Conservation (phyloP, 2,888 invertebrate species). For the Ophioninae sp. region DNA sequence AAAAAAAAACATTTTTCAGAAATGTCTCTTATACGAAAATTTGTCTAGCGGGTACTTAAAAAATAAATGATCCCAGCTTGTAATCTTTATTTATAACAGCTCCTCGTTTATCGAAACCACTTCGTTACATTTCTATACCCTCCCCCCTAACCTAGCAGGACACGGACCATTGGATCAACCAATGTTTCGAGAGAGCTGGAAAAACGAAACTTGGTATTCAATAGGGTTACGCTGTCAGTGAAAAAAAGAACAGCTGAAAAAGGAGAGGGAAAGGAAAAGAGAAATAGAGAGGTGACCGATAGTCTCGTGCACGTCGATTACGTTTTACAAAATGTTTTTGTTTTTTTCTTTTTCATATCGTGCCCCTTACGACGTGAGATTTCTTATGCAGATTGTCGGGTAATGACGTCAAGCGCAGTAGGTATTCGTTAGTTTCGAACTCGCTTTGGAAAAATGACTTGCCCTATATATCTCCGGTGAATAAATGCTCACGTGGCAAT, state of each 20-base stretch:
- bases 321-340: background rate
- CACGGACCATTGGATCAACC: background rate
- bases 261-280: background rate
- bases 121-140: background rate
- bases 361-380: slow-evolving; percentile 18
- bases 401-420: slow-evolving; percentile 51
- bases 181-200: background rate
- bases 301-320: background rate
- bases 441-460: slow-evolving; percentile 40
- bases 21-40: background rate
- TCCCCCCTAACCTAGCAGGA: background rate
- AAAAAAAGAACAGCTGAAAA: background rate
- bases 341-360: background rate
- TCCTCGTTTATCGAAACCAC: background rate
- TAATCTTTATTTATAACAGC: too few species aligned
- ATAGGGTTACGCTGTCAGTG: background rate
- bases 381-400: slow-evolving; percentile 48
- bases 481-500: slow-evolving; percentile 4
- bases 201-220: background rate
- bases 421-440: slow-evolving; percentile 45
- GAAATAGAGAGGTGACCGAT: background rate
- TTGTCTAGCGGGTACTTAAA: too few species aligned
- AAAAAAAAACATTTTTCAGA: too few species aligned
- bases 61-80: too few species aligned
- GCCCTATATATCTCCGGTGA: slow-evolving; percentile 5